Base-by-base conservation (phyloP, 2,888 invertebrate species). In the Watsonalla cultraria region DNA sequence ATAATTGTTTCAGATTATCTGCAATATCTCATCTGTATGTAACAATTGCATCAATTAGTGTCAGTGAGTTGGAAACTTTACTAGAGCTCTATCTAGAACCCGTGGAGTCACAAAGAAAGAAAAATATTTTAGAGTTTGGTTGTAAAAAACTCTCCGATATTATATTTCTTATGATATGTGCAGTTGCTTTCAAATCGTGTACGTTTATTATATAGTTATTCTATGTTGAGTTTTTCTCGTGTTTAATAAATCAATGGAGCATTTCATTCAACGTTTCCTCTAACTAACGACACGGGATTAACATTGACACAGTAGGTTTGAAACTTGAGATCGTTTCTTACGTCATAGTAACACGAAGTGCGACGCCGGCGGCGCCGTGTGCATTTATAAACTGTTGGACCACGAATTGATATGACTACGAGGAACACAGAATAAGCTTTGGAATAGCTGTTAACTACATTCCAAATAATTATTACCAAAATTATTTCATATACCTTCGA, bases 111-210 rank as follows among this genome's bases (percentile, higher is more conserved):
- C 37, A 4, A 37, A 37, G 37, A 7, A 37, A 37, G 8, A 24
- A 24, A 24, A 24, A 24, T 47, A 47, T 24, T 47, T 33, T 24
- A 34, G 34, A n/a, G 6, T 47, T n/a, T 47, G 24, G 47, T 47
- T 47, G 33, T n/a, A 33, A 33, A n/a, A 24, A 47, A 24, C 24
- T 24, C 1, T 13, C 35, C 34, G 34, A n/a, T 48, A 48, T 48
- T 13, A 35, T 35, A 47, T n/a, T 47, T 34, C 33, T 48, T 34
- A 13, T 7, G 5, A 34, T 34, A 48, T 48, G 47, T 13, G 13
- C 68, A 68, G 66, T 70, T 70, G 70, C 71, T 69, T 69, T 69
- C 71, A 65, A 61, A 62, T 57, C 60, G 35, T 54, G 66, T 4
- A 8, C 37, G 0, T 7, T 37, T 37, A 5, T 37, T 37, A 37